These are phyloP conservation scores for Leptobrachium ailaonicum DNA, from an alignment of 2,113 vertebrate species.

Conservation along the genomic window DNA sequence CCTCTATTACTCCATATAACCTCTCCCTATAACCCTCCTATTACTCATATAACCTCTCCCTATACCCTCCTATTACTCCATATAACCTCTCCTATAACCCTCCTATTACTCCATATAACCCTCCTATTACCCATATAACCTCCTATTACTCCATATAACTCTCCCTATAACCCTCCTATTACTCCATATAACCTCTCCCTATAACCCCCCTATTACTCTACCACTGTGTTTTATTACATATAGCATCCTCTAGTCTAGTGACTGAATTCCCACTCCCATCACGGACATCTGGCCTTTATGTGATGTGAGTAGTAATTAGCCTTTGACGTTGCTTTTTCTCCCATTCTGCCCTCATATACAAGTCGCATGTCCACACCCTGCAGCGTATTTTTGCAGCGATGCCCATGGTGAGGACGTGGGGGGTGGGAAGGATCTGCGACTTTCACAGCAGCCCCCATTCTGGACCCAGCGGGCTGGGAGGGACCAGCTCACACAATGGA, in stretches of 20 bases:
- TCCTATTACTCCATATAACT: too few relatives aligned
- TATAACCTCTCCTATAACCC: neutral
- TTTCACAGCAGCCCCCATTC: conserved; percentile 28
- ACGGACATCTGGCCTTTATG: too few relatives aligned
- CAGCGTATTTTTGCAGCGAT: conserved; percentile 32
- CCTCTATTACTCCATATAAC: neutral
- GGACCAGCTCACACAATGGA: conserved; percentile 15
- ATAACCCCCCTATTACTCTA: too few relatives aligned
- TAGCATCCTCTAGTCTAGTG: too few relatives aligned
- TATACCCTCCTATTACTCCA: neutral
- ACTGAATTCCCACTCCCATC: too few relatives aligned
- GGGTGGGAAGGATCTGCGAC: neutral
- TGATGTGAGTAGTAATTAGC: too few relatives aligned
- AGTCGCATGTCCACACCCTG: neutral
- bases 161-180: too few relatives aligned
- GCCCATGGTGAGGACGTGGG: conserved; percentile 21
- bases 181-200: too few relatives aligned
- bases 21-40: neutral
- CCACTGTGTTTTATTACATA: too few relatives aligned
- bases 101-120: neutral
- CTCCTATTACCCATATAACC: neutral
- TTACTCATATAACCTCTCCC: neutral
- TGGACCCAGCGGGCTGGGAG: conserved; percentile 13
- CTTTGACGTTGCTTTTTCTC: too few relatives aligned
- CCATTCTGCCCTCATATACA: too few relatives aligned